Percentiles rank a stretch among this genome's conserved stretches.
Conservation (phyloP, 2,113 vertebrate species). For the Gymnocephalus cernua region DNA sequence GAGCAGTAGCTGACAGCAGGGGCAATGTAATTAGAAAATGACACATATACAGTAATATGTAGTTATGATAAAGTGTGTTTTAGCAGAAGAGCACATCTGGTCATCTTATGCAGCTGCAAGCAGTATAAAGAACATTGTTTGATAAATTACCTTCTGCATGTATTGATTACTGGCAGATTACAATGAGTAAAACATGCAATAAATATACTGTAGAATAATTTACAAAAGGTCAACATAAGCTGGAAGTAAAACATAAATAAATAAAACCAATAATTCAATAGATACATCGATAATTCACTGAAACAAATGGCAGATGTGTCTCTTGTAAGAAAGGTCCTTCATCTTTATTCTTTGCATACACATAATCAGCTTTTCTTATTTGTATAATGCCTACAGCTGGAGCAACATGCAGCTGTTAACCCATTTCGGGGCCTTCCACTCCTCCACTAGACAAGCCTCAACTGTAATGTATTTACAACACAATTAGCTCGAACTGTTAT, state of each 20-base stretch:
- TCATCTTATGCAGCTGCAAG: not conserved
- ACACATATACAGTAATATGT: constrained; percentile 1
- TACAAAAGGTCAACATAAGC: constrained; percentile 28
- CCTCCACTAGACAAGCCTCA: not conserved
- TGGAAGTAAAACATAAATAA: not conserved
- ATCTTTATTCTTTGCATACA: not conserved
- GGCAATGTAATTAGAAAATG: constrained; percentile 40
- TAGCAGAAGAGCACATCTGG: not conserved
- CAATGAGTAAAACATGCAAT: constrained; percentile 12
- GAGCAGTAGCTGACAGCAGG: constrained; percentile 24
- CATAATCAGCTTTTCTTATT: constrained; percentile 1
- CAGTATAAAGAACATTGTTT: not conserved
- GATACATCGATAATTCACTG: not conserved
- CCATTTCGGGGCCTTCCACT: not conserved
- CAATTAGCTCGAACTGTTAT: not conserved
- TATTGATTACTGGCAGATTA: constrained; percentile 2
- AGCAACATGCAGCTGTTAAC: not conserved
- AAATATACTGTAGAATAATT: not conserved
- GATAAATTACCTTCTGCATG: not conserved
- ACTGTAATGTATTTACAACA: not conserved
- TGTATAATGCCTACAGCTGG: constrained; percentile 5
- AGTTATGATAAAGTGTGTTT: constrained; percentile 27
- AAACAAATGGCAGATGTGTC: constrained; percentile 9
- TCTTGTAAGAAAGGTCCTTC: not conserved
- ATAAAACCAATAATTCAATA: constrained; percentile 5